phyloP scores from a whole-genome alignment of 2,888 invertebrate genomes.

The Argyresthia albistria region DNA sequence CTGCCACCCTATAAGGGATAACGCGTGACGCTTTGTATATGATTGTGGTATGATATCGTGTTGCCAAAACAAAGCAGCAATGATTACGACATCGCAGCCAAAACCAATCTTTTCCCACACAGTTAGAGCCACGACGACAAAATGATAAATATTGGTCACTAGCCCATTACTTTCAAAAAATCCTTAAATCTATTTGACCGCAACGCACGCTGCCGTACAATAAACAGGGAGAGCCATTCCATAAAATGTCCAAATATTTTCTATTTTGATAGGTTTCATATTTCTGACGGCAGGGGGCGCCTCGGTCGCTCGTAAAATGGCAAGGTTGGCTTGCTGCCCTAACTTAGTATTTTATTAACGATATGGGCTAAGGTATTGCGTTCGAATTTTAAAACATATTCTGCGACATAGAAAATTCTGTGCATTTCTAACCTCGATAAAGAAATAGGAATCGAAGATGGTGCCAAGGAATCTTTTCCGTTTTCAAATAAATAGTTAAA shows the following conservation, averaged over 20 bases:
- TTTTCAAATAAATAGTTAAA: background rate
- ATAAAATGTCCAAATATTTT: conserved; percentile 35
- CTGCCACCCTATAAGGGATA: no score
- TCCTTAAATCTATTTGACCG: conserved; percentile 4
- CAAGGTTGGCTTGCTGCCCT: conserved; percentile 42
- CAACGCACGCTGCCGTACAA: background rate
- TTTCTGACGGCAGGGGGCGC: conserved; percentile 42
- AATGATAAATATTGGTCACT: background rate
- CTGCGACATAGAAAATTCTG: background rate
- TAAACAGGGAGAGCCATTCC: conserved; percentile 13
- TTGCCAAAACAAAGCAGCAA: no score
- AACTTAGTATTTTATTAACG: conserved; percentile 31
- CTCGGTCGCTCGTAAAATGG: conserved; percentile 27
- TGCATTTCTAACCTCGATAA: background rate
- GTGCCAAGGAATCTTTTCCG: background rate
- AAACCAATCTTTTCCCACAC: no score
- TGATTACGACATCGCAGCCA: background rate
- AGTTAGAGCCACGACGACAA: background rate
- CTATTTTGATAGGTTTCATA: conserved; percentile 51
- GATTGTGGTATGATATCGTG: no score
- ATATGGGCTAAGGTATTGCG: conserved; percentile 9
- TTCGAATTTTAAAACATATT: conserved; percentile 3
- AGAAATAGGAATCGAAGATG: background rate
- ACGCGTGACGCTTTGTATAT: no score
- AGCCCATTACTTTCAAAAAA: conserved; percentile 1